Percentiles rank a stretch among this genome's conserved stretches.
Conservation (phyloP, 2,797 vertebrate genomes). For the Spheniscus humboldti region DNA sequence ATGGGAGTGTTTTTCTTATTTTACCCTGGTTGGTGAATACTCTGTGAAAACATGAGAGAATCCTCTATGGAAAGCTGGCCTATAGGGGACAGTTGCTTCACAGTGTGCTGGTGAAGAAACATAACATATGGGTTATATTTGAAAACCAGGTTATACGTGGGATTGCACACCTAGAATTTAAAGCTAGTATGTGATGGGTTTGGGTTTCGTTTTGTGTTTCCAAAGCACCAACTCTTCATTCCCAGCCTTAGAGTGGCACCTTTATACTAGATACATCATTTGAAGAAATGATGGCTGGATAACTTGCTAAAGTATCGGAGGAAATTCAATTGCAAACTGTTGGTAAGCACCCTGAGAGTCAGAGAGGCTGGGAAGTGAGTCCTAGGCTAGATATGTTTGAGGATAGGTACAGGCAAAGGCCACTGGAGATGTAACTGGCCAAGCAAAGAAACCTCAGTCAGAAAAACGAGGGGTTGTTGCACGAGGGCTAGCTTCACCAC, state of each 20-base stretch:
- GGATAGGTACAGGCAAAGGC: neutral
- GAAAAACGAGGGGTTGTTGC: neutral
- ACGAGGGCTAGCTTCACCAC: neutral
- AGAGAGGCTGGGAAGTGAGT: neutral
- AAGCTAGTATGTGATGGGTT: neutral
- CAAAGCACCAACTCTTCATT: neutral
- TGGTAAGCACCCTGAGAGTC: neutral
- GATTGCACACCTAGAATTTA: neutral
- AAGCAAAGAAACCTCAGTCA: neutral
- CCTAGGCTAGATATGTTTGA: neutral
- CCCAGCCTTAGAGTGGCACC: neutral
- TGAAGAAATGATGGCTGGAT: neutral
- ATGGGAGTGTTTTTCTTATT: neutral
- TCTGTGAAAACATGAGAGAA: neutral
- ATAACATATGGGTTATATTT: neutral
- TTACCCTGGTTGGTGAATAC: neutral
- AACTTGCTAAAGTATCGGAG: neutral
- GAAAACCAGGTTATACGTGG: neutral
- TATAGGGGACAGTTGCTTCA: neutral
- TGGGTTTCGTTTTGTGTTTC: neutral
- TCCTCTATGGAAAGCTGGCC: neutral
- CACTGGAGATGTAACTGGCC: neutral
- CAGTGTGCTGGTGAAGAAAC: neutral
- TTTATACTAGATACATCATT: neutral
- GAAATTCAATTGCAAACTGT: neutral